phyloP scores from a whole-genome alignment of 2,113 vertebrate genomes.

The Sinocyclocheilus maitianheensis region DNA sequence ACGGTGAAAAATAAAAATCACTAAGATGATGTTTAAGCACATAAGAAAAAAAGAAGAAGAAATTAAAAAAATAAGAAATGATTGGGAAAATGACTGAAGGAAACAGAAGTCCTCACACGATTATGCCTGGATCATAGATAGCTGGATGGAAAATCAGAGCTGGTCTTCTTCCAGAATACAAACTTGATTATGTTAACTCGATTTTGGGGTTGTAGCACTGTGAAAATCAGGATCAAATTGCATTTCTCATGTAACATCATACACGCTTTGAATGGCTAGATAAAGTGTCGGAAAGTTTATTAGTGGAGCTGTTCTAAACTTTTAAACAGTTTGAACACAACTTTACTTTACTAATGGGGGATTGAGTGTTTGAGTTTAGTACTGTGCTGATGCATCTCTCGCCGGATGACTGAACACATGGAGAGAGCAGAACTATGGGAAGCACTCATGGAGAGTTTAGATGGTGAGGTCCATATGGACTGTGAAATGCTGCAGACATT shows the following conservation, averaged over 20 bases:
- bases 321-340: background rate
- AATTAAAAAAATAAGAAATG: background rate
- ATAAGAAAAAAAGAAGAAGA: background rate
- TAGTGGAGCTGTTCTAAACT: background rate
- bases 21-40: background rate
- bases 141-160: slow-evolving; percentile 6
- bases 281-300: slow-evolving; percentile 14
- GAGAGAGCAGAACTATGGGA: slow-evolving; percentile 24
- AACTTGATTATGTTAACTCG: slow-evolving; percentile 13
- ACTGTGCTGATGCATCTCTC: slow-evolving; percentile 7
- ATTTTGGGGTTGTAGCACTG: background rate
- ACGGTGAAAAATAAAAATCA: too few species aligned
- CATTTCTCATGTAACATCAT: background rate
- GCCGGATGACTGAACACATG: slow-evolving; percentile 16
- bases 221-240: slow-evolving; percentile 11
- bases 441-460: slow-evolving; percentile 31
- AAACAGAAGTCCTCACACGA: background rate
- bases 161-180: background rate
- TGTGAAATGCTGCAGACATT: slow-evolving; percentile 46
- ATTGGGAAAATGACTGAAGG: background rate
- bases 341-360: background rate
- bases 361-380: slow-evolving; percentile 6
- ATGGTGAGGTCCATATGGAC: slow-evolving; percentile 48
- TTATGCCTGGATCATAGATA: background rate
- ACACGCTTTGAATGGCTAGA: background rate